Evolutionary conservation across 64 coral and sea anemone species (phyloP).

Genomic region (Montipora cactus): DNA sequence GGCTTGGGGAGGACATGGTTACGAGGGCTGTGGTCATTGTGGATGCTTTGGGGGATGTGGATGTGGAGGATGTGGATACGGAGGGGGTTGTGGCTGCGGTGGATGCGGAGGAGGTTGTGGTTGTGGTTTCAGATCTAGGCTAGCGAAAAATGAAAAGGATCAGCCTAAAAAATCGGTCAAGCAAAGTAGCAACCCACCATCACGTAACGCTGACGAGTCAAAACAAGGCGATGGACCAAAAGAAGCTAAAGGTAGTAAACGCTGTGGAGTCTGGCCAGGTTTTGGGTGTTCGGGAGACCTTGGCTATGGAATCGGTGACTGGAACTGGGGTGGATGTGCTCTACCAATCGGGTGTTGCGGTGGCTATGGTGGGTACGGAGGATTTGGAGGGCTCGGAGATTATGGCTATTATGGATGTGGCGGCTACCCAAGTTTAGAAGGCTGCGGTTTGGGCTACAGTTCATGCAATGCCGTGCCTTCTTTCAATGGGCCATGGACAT

Average conservation of each 20-base stretch:
- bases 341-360: slow-evolving; percentile 20
- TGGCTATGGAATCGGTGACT: slow-evolving; percentile 38
- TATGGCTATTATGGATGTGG: not conserved
- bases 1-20: slow-evolving; percentile 55
- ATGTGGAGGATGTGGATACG: slow-evolving; percentile 17
- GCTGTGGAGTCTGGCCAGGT: slow-evolving; percentile 8
- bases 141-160: slow-evolving; percentile 12
- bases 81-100: slow-evolving; percentile 21
- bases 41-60: slow-evolving; percentile 22
- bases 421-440: not conserved
- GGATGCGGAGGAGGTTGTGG: slow-evolving; percentile 43
- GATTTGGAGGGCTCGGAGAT: not conserved
- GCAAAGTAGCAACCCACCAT: not conserved
- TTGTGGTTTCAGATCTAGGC: slow-evolving; percentile 25
- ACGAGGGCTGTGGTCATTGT: slow-evolving; percentile 26
- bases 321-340: slow-evolving; percentile 33
- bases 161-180: not conserved
- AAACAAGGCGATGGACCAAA: not conserved
- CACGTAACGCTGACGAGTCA: not conserved
- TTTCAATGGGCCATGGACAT: slow-evolving; percentile 32
- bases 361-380: slow-evolving; percentile 15
- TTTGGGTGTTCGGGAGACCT: slow-evolving; percentile 32
- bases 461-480: not conserved
- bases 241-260: slow-evolving; percentile 23
- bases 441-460: not conserved